These are phyloP conservation scores for Pinctada fucata DNA, from an alignment of 2,888 invertebrate species.

Conservation along the genomic window DNA sequence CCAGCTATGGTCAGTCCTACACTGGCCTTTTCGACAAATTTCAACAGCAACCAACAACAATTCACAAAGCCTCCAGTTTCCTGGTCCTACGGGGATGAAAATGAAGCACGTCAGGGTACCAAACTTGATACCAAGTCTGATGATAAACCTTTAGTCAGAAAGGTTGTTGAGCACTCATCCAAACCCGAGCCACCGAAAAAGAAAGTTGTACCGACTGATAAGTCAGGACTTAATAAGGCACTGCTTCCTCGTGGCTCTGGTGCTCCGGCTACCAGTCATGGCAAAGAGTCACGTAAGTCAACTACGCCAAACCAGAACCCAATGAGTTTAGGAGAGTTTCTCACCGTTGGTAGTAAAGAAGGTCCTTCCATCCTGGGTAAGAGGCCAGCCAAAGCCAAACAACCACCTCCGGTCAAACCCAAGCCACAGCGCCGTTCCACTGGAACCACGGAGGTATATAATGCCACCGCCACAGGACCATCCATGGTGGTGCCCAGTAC, in stretches of 20 bases:
- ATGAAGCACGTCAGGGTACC: neutral
- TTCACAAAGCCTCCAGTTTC: conserved; percentile 34
- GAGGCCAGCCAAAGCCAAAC: conserved; percentile 1
- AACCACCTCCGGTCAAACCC: conserved; percentile 19
- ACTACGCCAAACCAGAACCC: conserved; percentile 28
- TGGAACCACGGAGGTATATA: neutral
- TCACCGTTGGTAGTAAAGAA: conserved; percentile 21
- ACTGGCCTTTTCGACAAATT: conserved; percentile 52
- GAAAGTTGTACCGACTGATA: conserved; percentile 20
- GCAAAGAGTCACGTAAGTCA: conserved; percentile 17
- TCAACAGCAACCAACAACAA: conserved; percentile 27
- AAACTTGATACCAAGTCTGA: neutral
- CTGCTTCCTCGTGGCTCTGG: conserved; percentile 48
- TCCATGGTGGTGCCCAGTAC: neutral
- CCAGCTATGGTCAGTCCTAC: conserved; percentile 55
- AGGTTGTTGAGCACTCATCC: conserved; percentile 17
- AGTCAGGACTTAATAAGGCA: conserved; percentile 47
- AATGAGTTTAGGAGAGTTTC: conserved; percentile 36
- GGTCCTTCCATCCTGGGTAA: conserved; percentile 27
- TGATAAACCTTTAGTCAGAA: conserved; percentile 1
- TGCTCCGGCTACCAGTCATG: conserved; percentile 15
- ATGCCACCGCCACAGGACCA: neutral
- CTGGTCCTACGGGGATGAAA: conserved; percentile 25
- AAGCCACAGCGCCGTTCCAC: conserved; percentile 23
- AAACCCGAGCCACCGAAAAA: conserved; percentile 34